Conservation (phyloP, 2,797 vertebrate genomes). For the Botia almorhae region DNA sequence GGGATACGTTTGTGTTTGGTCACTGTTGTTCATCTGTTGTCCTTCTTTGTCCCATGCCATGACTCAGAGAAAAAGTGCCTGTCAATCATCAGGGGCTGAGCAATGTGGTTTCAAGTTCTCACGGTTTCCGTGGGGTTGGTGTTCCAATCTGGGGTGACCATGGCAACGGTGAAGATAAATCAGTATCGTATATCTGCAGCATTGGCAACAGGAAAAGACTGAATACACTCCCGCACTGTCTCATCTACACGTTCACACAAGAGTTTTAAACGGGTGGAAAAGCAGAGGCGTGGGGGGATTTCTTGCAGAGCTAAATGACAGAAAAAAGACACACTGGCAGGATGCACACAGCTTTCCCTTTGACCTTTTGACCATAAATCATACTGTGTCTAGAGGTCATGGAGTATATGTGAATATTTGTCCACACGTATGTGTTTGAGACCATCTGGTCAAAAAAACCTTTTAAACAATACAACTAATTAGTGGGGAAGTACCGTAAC, state of each 20-base stretch:
- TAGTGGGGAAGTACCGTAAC: conserved; percentile 47
- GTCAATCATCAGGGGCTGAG: conserved; percentile 50
- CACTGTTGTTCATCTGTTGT: conserved; percentile 44
- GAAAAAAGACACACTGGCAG: conserved; percentile 26
- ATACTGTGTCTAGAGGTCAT: background rate
- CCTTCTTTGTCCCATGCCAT: conserved; percentile 30
- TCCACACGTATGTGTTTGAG: conserved; percentile 27
- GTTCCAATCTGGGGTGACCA: conserved; percentile 38
- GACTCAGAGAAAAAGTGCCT: conserved; percentile 31
- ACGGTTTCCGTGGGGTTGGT: conserved; percentile 42
- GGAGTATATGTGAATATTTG: conserved; percentile 20
- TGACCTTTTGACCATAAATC: conserved; percentile 38
- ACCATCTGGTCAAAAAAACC: conserved; percentile 15
- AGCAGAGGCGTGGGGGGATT: conserved; percentile 23
- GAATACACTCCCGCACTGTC: conserved; percentile 45
- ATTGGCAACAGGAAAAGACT: conserved; percentile 56
- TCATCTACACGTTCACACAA: conserved; percentile 20
- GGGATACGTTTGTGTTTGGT: background rate
- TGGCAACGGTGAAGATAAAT: conserved; percentile 51
- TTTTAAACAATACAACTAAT: conserved; percentile 44
- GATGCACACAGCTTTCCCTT: conserved; percentile 13
- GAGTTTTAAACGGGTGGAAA: conserved; percentile 17
- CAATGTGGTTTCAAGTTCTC: conserved; percentile 36
- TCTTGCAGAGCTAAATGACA: conserved; percentile 28
- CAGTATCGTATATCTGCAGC: conserved; percentile 49